phyloP scores from a whole-genome alignment of 2,113 vertebrate genomes.

The Callaeas wilsoni region DNA sequence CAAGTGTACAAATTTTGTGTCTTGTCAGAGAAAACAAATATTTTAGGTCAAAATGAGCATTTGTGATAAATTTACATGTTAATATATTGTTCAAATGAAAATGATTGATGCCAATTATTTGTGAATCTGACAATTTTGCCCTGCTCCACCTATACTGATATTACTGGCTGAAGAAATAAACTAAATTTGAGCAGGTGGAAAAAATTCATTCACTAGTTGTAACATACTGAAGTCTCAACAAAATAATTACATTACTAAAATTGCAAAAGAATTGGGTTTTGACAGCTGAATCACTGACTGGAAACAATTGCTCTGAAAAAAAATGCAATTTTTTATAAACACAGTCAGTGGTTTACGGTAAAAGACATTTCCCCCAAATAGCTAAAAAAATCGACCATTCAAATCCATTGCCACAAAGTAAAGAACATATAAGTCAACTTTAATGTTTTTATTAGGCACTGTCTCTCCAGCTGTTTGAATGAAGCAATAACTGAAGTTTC shows the following conservation, averaged over 20 bases:
- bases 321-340: neutral
- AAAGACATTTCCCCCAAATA: constrained; percentile 5
- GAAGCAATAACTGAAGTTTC: neutral
- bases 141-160: neutral
- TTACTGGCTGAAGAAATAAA: neutral
- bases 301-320: neutral
- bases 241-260: neutral
- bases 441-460: neutral
- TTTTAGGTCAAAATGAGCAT: neutral
- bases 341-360: neutral
- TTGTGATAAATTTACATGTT: neutral
- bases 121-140: neutral
- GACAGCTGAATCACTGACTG: constrained; percentile 20
- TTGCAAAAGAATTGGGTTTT: neutral
- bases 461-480: neutral
- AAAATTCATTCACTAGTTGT: neutral
- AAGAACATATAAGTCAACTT: neutral
- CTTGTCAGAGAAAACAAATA: neutral
- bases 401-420: neutral
- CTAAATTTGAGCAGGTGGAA: neutral
- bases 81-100: neutral
- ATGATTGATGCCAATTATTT: neutral
- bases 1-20: neutral
- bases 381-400: neutral
- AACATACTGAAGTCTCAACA: neutral